A percentile compares a stretch with the other conserved stretches of the same genome.
phyloP scores from a whole-genome alignment of 2,797 vertebrate genomes.

The Danio tinwini region DNA sequence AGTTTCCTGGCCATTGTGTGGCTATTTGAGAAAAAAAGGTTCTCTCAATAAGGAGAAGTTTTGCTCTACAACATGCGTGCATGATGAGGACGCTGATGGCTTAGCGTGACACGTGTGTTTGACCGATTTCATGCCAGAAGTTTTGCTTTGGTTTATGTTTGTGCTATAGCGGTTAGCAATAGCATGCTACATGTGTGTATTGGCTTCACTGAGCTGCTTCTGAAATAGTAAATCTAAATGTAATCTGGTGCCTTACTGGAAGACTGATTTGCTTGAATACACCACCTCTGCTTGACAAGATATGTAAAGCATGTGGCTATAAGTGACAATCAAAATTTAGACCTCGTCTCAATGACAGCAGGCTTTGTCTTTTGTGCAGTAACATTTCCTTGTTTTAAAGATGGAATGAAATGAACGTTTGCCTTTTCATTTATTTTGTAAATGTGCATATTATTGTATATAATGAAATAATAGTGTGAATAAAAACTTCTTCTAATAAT shows the following conservation, averaged over 20 bases:
- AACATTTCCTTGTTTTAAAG: background rate
- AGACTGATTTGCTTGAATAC: constrained; percentile 7
- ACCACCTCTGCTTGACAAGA: background rate
- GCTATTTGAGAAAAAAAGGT: constrained; percentile 57
- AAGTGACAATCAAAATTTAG: constrained; percentile 2
- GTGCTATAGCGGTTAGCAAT: background rate
- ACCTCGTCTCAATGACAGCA: background rate
- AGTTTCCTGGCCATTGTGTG: constrained; percentile 80
- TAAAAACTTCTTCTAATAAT: no score
- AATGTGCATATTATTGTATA: no score
- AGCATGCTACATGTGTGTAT: background rate
- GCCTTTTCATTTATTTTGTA: background rate
- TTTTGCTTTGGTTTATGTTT: background rate
- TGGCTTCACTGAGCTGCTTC: background rate
- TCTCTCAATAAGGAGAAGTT: constrained; percentile 50
- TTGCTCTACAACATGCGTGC: constrained; percentile 55
- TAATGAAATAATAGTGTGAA: no score
- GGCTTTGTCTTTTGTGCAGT: background rate
- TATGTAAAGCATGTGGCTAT: constrained; percentile 27
- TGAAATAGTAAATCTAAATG: background rate
- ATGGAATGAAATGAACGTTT: background rate
- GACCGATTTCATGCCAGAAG: background rate
- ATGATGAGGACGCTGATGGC: background rate
- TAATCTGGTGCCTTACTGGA: constrained; percentile 24
- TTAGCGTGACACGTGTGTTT: constrained; percentile 10